phyloP scores from a whole-genome alignment of 23 tunicate species.

The Pegea sp. region DNA sequence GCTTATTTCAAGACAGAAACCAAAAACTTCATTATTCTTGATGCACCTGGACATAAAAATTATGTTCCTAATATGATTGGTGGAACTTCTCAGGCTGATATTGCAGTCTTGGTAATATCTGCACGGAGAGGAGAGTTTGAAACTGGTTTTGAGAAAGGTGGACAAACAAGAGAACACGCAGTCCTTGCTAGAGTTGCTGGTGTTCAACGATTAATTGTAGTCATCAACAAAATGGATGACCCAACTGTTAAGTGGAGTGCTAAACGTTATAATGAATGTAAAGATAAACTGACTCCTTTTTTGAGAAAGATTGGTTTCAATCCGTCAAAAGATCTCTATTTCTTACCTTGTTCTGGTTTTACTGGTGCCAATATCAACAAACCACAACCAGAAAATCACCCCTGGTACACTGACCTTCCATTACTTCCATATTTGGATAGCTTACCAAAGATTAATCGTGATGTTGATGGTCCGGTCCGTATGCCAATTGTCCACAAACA shows the following conservation, averaged over 20 bases:
- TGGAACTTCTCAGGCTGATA: constrained; percentile 98
- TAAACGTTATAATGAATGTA: constrained; percentile 72
- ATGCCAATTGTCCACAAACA: constrained; percentile 90
- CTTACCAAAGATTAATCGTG: constrained; percentile 54
- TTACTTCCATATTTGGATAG: constrained; percentile 81
- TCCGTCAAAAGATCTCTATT: constrained; percentile 79
- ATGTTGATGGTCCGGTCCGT: constrained; percentile 76
- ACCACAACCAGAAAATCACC: constrained; percentile 52
- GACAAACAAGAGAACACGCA: constrained; percentile 97
- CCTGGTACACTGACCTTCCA: constrained; percentile 92
- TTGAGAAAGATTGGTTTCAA: constrained; percentile 93
- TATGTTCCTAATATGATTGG: constrained; percentile 99
- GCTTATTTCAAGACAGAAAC: constrained; percentile 94
- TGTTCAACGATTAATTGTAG: constrained; percentile 63
- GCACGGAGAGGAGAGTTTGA: constrained; percentile 97
- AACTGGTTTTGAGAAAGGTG: constrained; percentile 97
- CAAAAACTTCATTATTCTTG: constrained; percentile 95
- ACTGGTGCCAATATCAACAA: constrained; percentile 73
- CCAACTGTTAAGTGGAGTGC: constrained; percentile 78
- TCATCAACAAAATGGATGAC: constrained; percentile 99
- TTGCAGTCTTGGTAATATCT: constrained; percentile 87
- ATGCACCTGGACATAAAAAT: constrained; percentile 96
- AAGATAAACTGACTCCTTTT: constrained; percentile 81
- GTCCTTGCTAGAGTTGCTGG: constrained; percentile 94
- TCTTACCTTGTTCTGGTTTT: constrained; percentile 91